Percentiles rank a stretch among this genome's conserved stretches.
These are phyloP conservation scores for Micromussa lordhowensis DNA, from an alignment of 92 coral and sea anemone species.

Conservation along the genomic window DNA sequence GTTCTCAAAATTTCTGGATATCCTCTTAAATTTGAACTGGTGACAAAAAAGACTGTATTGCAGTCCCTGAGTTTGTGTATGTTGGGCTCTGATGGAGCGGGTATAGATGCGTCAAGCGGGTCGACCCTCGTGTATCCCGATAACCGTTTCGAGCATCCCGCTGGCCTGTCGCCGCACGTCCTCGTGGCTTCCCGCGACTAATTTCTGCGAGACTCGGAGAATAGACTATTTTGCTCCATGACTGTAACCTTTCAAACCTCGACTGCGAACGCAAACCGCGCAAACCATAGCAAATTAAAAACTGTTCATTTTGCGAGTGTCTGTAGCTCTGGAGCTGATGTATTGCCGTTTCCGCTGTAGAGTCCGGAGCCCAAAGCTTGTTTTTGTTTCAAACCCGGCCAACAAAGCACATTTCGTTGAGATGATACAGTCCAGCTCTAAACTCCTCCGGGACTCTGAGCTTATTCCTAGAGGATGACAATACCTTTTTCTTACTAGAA, in stretches of 20 bases:
- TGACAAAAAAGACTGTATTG: not conserved
- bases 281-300: no score
- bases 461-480: not conserved
- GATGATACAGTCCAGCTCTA: not conserved
- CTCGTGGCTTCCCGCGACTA: not conserved
- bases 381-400: not conserved
- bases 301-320: not conserved
- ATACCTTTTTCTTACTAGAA: constrained; percentile 7
- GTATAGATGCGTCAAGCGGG: not conserved
- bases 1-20: not conserved
- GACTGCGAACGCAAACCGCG: no score
- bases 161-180: not conserved
- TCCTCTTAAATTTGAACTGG: not conserved
- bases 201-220: not conserved
- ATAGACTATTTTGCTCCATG: not conserved
- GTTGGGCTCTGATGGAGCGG: not conserved
- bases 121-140: not conserved
- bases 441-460: not conserved
- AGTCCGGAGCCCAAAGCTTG: not conserved
- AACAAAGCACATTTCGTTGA: not conserved
- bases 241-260: not conserved
- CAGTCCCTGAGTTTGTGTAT: not conserved
- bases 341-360: not conserved
- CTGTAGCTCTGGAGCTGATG: not conserved
- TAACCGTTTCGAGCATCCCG: not conserved